These are phyloP conservation scores for Cepphus grylle DNA, from an alignment of 2,113 vertebrate genomes.

Conservation along the genomic window DNA sequence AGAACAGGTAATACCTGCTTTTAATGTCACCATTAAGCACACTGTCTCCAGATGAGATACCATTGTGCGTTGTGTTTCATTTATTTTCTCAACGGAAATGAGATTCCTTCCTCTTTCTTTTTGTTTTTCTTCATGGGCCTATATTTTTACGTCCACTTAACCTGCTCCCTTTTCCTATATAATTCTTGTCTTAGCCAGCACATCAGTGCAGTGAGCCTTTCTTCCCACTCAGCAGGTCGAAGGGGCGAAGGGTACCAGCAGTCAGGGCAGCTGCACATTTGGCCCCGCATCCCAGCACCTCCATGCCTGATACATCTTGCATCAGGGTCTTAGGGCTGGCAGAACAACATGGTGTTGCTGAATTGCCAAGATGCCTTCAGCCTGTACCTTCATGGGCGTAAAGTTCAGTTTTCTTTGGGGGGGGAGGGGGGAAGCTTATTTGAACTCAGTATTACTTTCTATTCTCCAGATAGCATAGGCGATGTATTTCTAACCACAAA, in stretches of 20 bases:
- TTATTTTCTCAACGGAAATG: background rate
- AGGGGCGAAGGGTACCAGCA: fast-evolving
- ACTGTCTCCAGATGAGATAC: background rate
- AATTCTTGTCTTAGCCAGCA: background rate
- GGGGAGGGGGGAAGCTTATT: background rate
- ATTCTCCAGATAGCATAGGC: background rate
- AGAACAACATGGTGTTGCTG: background rate
- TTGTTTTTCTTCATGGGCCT: background rate
- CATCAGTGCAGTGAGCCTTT: background rate
- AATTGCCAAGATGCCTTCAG: background rate
- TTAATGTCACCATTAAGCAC: background rate
- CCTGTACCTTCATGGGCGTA: background rate
- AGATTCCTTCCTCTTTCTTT: background rate
- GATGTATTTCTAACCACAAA: background rate
- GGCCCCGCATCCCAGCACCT: background rate
- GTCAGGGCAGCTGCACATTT: background rate
- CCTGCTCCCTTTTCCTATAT: background rate
- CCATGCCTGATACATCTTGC: background rate
- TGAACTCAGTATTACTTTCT: background rate
- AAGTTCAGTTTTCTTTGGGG: background rate
- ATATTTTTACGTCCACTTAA: background rate
- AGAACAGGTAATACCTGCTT: constrained; percentile 85
- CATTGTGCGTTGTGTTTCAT: background rate
- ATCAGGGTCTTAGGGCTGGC: background rate
- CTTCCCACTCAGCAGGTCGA: background rate